Base-by-base conservation (phyloP, 2,113 vertebrate genomes). In the Xiphophorus couchianus region DNA sequence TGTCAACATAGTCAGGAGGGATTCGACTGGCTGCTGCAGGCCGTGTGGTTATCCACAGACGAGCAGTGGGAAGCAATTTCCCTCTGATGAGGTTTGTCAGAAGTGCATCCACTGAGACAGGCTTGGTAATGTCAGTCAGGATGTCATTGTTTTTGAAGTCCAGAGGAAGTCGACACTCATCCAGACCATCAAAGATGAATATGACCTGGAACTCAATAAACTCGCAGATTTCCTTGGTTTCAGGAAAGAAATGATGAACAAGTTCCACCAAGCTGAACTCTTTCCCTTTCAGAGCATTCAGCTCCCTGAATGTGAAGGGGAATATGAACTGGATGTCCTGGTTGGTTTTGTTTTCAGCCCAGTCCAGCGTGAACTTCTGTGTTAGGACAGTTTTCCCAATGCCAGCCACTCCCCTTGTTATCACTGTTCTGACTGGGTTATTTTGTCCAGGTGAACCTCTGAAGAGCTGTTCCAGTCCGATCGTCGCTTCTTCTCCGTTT, bases 151-250 rank as follows among this genome's bases (percentile, higher is more conserved):
- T 58, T 19, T n/a, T 48, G 68, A 69, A 69, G 68, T 69, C 48
- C 68, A 69, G 29, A 69, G 68, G 68, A 58, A 69, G 68, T 35
- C 68, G 44, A 35, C 68, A 69, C 48, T 69, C 68, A 58, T 69
- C 68, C 68, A 69, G 68, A 58, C 68, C 68, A 33, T 69, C 68
- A n/a, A 69, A 33, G 30, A 69, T 69, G 48, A 69, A 69, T 30
- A 69, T 12, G 2, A 69, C 22, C 68, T 58, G 28, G 48, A 69
- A 33, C 19, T 51, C 44, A 5, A 35, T 22, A 33, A 69, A 69
- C 9, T 3, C 14, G 19, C 2, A 58, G 19, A 33, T 69, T 13
- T 22, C 33, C 28, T 42, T 71, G 58, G 69, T 71, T 42, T 71
- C 69, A 22, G n/a, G 5, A 39, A 71, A 71, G 48, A 69, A 58